Base-by-base conservation (phyloP, 2,888 invertebrate genomes). In the Lasioglossum calceatum region DNA sequence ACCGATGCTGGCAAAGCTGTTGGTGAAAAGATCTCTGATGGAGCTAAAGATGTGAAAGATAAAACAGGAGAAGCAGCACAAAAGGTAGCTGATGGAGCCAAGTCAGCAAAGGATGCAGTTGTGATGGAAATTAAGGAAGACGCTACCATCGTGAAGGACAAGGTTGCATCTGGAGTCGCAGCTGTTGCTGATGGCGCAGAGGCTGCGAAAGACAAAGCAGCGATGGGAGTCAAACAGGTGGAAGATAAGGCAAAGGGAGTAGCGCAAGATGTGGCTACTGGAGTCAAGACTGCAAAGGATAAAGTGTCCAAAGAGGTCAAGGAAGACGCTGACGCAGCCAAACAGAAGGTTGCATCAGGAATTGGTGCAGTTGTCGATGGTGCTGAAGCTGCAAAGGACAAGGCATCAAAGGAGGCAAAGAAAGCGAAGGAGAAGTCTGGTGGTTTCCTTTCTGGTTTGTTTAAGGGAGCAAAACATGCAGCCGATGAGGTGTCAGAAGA, bases 311-410 rank as follows among this genome's bases (percentile, higher is more conserved):
- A 94, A 81, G 86, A 89, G 77, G 19, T 32, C 85, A 91, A 54
- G n/a, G 91, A 92, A 64, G 90, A 86, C 47, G 75, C 89, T 16
- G 89, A 88, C 1, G 81, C 85, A 7, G 89, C 88, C 0, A 85
- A 82, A 42, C 50, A 80, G 8, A 80, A 85, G 44, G 7, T 87
- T 39, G 16, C 77, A 2, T 39, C 77, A 0, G 64, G 79, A 7
- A n/a, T 32, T 3, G 86, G 83, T 36, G 78, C 76, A 12, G 85
- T 50, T 19, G 93, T 96, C 10, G 96, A 96, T 87, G 92, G 96
- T 87, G 95, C 87, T 27, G 91, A 92, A 79, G 89, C 87, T 0
- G 32, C 32, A 44, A n/a, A n/a, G 0, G 19, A 36, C 32, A 44
- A 77, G 36, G 61, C 42, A 7, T 23, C 32, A n/a, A 44, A 77